phyloP scores from a whole-genome alignment of 2,888 invertebrate genomes.

The Xanthia icteritia region DNA sequence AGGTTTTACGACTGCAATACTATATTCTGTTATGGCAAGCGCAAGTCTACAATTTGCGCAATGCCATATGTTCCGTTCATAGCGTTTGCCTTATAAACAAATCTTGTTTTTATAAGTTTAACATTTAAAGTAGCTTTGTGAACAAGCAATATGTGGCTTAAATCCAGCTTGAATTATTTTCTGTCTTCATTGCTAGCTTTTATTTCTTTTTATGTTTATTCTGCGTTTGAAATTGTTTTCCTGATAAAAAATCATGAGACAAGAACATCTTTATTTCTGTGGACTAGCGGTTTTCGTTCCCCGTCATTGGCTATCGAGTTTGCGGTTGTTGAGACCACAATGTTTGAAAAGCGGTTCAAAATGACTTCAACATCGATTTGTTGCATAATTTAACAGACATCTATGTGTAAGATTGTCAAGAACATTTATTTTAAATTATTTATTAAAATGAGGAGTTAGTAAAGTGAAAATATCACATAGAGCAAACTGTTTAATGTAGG shows the following conservation, averaged over 20 bases:
- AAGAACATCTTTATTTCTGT: slow-evolving; percentile 56
- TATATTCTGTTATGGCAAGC: slow-evolving; percentile 56
- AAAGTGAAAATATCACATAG: slow-evolving; percentile 7
- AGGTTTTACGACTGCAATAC: slow-evolving; percentile 56
- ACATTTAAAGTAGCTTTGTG: slow-evolving; percentile 41
- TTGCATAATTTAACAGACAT: slow-evolving; percentile 65
- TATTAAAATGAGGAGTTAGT: slow-evolving; percentile 10
- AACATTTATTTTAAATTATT: slow-evolving; percentile 30
- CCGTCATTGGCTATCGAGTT: slow-evolving; percentile 75
- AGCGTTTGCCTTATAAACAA: slow-evolving; percentile 59
- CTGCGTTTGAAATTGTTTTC: slow-evolving; percentile 36
- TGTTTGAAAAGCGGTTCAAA: slow-evolving; percentile 71
- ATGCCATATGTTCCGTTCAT: slow-evolving; percentile 38
- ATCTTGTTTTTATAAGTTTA: slow-evolving; percentile 57
- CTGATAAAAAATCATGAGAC: slow-evolving; percentile 46
- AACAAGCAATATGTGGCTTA: slow-evolving; percentile 1
- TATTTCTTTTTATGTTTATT: slow-evolving; percentile 18
- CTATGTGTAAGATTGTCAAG: slow-evolving; percentile 36
- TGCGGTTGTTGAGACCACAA: slow-evolving; percentile 74
- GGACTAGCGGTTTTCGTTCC: slow-evolving; percentile 74
- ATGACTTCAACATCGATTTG: slow-evolving; percentile 69
- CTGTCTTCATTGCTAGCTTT: slow-evolving; percentile 5
- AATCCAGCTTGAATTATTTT: slow-evolving; percentile 24
- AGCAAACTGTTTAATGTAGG: slow-evolving; percentile 21
- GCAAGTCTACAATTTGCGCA: slow-evolving; percentile 52